Evolutionary conservation across 2,797 vertebrate genomes (phyloP).

Genomic region (Taeniopygia guttata): DNA sequence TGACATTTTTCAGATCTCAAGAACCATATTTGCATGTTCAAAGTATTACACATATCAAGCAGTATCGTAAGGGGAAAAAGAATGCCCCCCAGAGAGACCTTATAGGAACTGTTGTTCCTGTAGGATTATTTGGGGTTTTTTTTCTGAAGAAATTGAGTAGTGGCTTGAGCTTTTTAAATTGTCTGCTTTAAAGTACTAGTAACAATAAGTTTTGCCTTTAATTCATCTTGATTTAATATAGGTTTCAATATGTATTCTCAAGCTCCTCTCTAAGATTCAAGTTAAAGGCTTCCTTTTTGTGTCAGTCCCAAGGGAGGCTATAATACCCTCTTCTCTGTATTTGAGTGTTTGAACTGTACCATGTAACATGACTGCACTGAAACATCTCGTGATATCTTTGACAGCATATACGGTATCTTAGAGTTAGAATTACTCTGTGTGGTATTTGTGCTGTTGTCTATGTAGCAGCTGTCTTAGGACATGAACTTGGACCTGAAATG

Average conservation of each 20-base stretch:
- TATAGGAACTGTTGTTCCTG: background rate
- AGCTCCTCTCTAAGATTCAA: background rate
- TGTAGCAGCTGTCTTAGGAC: background rate
- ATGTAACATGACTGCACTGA: background rate
- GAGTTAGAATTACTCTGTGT: background rate
- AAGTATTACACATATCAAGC: background rate
- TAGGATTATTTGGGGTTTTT: background rate
- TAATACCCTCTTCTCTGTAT: background rate
- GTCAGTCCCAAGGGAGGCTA: background rate
- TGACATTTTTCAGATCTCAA: background rate
- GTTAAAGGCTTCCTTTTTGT: background rate
- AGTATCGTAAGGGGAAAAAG: background rate
- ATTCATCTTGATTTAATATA: background rate
- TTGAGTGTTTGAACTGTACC: background rate
- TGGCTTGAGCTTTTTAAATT: background rate
- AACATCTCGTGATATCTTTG: background rate
- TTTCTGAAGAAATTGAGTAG: background rate
- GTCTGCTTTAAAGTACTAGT: background rate
- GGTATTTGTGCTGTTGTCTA: background rate
- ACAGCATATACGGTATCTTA: background rate
- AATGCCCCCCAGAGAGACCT: background rate
- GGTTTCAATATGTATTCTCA: background rate
- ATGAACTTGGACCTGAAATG: background rate
- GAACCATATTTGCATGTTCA: background rate
- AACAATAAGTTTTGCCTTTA: background rate